Evolutionary conservation across 2,113 vertebrate species (phyloP), one percentile per base, ranked within the genome.

Genomic region (Brienomyrus longianalis): DNA sequence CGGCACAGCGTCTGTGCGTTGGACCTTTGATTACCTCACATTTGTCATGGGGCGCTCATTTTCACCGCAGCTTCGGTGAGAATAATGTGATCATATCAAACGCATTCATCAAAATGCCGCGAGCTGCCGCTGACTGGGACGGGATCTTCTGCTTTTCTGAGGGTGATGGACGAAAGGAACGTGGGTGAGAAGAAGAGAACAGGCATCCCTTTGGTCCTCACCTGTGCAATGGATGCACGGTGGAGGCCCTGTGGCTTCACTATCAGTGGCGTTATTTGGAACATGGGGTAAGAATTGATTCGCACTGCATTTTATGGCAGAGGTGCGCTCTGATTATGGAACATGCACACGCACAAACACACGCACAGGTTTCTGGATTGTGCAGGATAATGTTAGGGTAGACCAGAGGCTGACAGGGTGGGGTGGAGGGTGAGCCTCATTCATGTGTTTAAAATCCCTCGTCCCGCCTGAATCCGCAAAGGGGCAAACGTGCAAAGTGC

Each of bases 51-150:
- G 62, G 8, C 5, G 27, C 51, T 87, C 85, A 54, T 87, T 87
- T 87, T 87, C 85, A 19, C 27, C 27, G 17, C 17, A 15, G 85
- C 50, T 56, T 15, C 47, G 50, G 15, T 51, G 47, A 87, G 51
- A 87, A 87, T 87, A 87, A 87, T 87, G 85, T 17, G 85, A 87
- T 87, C 85, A 56, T 87, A 87, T 87, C 85, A 54, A 54, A 56
- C 50, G 51, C 85, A 87, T 87, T 87, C 85, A 87, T 87, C 85
- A 87, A 52, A 31, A 35, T 9, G 51, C 15, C 31, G 17, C 17
- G 17, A 87, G 27, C 48, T 8, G 23, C n/a, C 6, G 89, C 89
- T 59, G 70, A 87, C 89, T 86, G 45, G 5, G 52, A 51, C 17
- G 31, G 35, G 31, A 27, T 31, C 51, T 21, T 35, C 85, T 35